Evolutionary conservation across 2,797 vertebrate species (phyloP).

Genomic region (Hypotaenidia okinawae): DNA sequence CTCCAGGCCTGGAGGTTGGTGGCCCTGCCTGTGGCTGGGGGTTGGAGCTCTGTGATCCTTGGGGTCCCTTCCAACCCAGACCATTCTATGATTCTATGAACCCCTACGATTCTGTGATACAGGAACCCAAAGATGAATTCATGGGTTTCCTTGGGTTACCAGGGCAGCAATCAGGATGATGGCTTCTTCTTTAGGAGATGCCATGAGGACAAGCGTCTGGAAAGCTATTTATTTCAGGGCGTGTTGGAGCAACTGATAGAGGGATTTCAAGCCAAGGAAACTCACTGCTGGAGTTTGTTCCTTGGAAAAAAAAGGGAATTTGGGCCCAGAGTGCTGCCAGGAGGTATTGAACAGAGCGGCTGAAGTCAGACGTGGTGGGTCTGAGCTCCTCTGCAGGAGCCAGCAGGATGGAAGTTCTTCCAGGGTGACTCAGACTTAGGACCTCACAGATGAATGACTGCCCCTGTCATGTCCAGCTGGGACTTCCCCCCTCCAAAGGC

Average conservation of each 20-base stretch:
- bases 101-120: too few species aligned
- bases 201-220: not conserved
- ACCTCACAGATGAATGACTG: not conserved
- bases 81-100: too few species aligned
- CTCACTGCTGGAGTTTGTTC: not conserved
- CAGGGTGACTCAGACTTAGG: not conserved
- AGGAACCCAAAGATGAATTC: not conserved
- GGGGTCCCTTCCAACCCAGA: too few species aligned
- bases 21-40: too few species aligned
- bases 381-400: not conserved
- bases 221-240: not conserved
- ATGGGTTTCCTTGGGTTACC: not conserved
- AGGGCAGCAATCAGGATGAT: not conserved
- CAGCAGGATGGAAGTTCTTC: not conserved
- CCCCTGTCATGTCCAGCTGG: not conserved
- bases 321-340: not conserved
- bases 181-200: not conserved
- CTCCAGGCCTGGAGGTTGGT: too few species aligned
- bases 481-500: not conserved
- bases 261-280: slow-evolving; percentile 25
- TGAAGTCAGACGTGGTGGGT: not conserved
- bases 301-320: not conserved
- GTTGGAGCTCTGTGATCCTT: too few species aligned
- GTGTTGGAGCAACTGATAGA: not conserved
- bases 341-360: not conserved